Base-by-base conservation (phyloP, 2,888 invertebrate species). In the Melanchra persicariae region DNA sequence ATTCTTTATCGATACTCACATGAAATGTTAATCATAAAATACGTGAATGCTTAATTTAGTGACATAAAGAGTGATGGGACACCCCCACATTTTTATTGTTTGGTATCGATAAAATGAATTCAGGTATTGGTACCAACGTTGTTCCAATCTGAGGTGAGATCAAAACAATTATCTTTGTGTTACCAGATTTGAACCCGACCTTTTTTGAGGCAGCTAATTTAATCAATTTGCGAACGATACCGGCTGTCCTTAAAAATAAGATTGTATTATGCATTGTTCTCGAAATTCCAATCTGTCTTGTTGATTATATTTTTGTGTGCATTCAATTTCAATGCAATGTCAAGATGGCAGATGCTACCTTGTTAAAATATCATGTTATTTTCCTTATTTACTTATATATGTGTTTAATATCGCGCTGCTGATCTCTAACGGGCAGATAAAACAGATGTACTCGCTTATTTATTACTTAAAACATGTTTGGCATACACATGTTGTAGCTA, bases 131-230 rank as follows among this genome's bases (percentile, higher is more conserved):
- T 65, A 79, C 67, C 58, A 69, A 60, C 62, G 69, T 85, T 86
- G 87, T 89, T 88, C 88, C 88, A 78, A 81, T 82, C 72, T 85
- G 82, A 83, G 86, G 87, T 84, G 88, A 90, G 91, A 94, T 93
- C 92, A 91, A 93, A 94, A 94, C 92, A 94, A 95, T 95, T 94
- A 95, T 94, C 93, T 94, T 88, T 86, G 86, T 86, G 88, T 92
- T 93, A 91, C 91, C 90, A 90, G 86, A 91, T 91, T 85, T 88
- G 86, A 91, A 88, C 88, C 87, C 87, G 86, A 91, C 91, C 91
- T 91, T 92, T 91, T 85, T 87, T 84, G 86, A 87, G 86, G 78
- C 84, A 88, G 87, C 81, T 88, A 89, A 90, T 92, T 92, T 94
- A 93, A 94, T 95, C 92, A 95, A 95, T 95, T 95, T 93, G 90